Evolutionary conservation across 2,797 vertebrate genomes (phyloP), one percentile per base, ranked within the genome.

Genomic region (Syngnathus acus): DNA sequence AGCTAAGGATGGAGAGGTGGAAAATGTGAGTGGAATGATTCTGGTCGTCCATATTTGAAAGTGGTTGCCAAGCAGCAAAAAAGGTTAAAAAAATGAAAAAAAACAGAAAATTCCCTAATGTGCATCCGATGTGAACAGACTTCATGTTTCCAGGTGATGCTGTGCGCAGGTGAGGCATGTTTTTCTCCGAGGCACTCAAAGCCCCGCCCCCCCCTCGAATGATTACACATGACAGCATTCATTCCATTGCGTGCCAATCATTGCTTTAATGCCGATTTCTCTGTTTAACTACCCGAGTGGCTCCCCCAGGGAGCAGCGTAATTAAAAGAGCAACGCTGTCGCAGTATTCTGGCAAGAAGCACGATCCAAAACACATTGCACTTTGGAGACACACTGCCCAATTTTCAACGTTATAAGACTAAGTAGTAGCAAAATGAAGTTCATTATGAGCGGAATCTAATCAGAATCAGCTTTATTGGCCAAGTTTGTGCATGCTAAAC

Each of bases 141-240:
- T 32, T 32, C 32, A 32, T 32, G 4, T 32, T 4, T 32, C 32
- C 32, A 48, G 14, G 17, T 48, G 50, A 51, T 10, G 19, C 19
- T 21, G 6, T 2, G 9, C 50, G 21, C 50, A 51, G 50, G 50
- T 21, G 50, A 51, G 3, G 19, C 50, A n/a, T 88, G 81, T 89
- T 90, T 90, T 89, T 23, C 90, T 91, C 84, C 78, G 80, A 90
- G 90, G 90, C 90, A 86, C 2, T 43, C 81, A 83, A 85, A 84
- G 67, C 78, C 81, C 89, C 84, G 80, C 79, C 89, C 23, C 13
- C 11, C 23, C 10, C 26, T 26, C 53, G 4, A 54, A 90, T 93
- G 91, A 93, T 92, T 93, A 92, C 89, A 92, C 86, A 92, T 92
- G 90, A 89, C 86, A 84, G 83, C 90, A 89, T 92, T 92, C 90